Conservation (phyloP, 2,113 vertebrate genomes). For the Riparia riparia region DNA sequence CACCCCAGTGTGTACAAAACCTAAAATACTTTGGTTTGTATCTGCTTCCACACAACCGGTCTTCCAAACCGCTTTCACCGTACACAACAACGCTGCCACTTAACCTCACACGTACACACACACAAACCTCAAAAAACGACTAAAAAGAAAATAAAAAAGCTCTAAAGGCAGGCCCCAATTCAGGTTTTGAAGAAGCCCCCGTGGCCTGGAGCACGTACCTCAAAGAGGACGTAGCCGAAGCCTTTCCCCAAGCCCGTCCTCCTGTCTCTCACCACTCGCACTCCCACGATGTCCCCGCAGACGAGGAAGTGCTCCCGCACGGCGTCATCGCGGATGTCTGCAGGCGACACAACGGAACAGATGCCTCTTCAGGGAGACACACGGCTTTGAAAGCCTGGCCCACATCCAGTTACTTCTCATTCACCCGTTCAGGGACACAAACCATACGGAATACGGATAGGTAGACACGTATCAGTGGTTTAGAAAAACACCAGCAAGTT, state of each 20-base stretch:
- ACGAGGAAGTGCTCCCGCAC: conserved; percentile 85
- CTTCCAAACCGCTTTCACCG: not conserved
- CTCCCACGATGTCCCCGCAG: conserved; percentile 83
- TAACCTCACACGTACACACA: not conserved
- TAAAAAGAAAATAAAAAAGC: not conserved
- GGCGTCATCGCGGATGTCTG: conserved; percentile 81
- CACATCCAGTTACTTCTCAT: not conserved
- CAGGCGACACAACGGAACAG: not conserved
- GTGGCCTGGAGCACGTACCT: conserved; percentile 71
- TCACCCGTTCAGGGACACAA: not conserved
- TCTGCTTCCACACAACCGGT: not conserved
- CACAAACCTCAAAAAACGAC: not conserved
- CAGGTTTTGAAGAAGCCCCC: not conserved
- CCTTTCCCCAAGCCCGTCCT: conserved; percentile 88
- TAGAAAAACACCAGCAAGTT: not conserved
- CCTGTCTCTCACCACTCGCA: conserved; percentile 88
- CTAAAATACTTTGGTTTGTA: not conserved
- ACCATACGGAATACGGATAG: accelerated
- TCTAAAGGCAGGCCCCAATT: not conserved
- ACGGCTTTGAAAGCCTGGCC: not conserved
- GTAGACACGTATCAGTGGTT: not conserved
- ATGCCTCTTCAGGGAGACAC: not conserved
- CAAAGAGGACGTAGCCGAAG: conserved; percentile 93
- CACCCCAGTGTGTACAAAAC: not conserved
- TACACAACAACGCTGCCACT: accelerated